Evolutionary conservation across 2,113 vertebrate species (phyloP), one percentile per base, ranked within the genome.

Genomic region (Phaethon lepturus): DNA sequence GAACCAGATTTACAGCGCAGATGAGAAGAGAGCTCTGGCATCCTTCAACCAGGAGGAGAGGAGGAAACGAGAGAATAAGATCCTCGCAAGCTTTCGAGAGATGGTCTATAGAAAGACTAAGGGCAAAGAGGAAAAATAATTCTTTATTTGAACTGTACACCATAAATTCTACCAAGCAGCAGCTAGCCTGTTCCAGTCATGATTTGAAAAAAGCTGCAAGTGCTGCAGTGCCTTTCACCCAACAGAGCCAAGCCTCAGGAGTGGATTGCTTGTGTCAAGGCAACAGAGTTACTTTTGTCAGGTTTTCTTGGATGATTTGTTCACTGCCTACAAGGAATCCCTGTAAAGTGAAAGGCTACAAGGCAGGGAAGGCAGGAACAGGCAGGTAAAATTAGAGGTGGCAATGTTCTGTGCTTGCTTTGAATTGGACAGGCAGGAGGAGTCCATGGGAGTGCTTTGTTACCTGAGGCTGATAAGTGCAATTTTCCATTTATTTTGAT

Each of bases 91-190:
- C 96, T 99, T 99, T 97, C 98, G 99, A 86, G 99, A 99, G 97
- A 99, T 99, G 99, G 99, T 99, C 50, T 99, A 99, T 98, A 98
- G 99, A 88, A 99, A 99, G 96, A 99, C 99, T 59, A 99, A 99
- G 97, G 99, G 99, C 93, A 99, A 99, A 96, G 99, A 99, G 29
- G 99, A 99, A 90, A 99, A 99, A 95, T 99, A 97, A 98, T 64
- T 25, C 9, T 67, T 47, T 42, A 13, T 33, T 28, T 72, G 91
- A 82, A 60, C 72, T 78, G 40, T 72, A 22, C 38, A 16, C 55
- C 25, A 7, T 33, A 69, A 33, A 28, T 38, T 88, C 74, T 78
- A 68, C 55, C 47, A 20, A 7, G 8, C 71, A 64, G 84, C 53
- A 56, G 49, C 67, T 52, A 19, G 33, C 7, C 28, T 12, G 25